phyloP scores from a whole-genome alignment of 2,888 invertebrate species.

The Mechanitis messenoides region DNA sequence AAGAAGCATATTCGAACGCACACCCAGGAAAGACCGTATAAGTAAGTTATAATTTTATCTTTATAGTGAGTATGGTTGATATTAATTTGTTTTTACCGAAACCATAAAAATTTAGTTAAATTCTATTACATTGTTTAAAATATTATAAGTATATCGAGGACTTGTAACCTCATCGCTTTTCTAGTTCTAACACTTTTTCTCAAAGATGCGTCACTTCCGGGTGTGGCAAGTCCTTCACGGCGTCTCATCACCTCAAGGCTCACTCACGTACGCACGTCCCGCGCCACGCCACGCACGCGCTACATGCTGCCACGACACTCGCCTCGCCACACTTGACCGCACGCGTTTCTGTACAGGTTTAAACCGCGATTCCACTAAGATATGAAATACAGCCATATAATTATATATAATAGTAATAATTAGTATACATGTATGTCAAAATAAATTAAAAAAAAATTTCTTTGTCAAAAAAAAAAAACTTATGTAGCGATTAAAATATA shows the following conservation, averaged over 20 bases:
- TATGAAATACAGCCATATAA: too few species aligned
- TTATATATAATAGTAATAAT: not conserved
- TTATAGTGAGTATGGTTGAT: not conserved
- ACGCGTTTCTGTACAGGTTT: too few species aligned
- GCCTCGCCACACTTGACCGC: not conserved
- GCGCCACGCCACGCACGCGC: not conserved
- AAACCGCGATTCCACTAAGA: too few species aligned
- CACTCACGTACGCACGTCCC: slow-evolving; percentile 85
- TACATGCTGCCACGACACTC: not conserved
- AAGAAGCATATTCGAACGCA: slow-evolving; percentile 96
- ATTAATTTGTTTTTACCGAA: too few species aligned
- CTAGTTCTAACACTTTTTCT: not conserved
- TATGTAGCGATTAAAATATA: too few species aligned
- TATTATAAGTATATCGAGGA: too few species aligned
- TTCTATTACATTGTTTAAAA: too few species aligned
- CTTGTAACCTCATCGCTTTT: too few species aligned
- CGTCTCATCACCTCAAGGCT: slow-evolving; percentile 95
- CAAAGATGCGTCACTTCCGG: slow-evolving; percentile 86
- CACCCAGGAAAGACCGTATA: slow-evolving; percentile 92
- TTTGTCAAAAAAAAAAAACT: too few species aligned
- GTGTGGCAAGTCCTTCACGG: slow-evolving; percentile 94
- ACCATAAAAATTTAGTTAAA: too few species aligned
- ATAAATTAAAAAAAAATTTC: too few species aligned
- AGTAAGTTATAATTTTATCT: slow-evolving; percentile 70
- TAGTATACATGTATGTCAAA: not conserved